Percentiles rank a stretch among this genome's conserved stretches.
These are phyloP conservation scores for Oikopleura dioica DNA, from an alignment of 23 tunicate species.

Conservation along the genomic window DNA sequence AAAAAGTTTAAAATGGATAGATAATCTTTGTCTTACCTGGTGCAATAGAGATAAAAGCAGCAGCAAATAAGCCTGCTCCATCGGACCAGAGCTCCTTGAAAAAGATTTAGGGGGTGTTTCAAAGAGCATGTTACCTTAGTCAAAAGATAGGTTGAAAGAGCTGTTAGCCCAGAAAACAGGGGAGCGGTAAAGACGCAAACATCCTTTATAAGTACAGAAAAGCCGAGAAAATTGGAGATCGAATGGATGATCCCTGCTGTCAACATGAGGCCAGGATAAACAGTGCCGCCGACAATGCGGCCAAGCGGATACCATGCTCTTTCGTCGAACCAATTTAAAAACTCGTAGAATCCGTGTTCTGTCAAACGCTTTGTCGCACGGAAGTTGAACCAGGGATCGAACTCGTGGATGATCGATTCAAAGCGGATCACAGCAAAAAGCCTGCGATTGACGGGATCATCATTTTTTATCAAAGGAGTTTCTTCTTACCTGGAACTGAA, in stretches of 20 bases:
- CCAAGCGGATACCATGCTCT: conserved; percentile 98
- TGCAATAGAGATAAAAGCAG: conserved; percentile 41
- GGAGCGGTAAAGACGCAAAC: conserved; percentile 94
- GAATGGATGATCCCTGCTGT: conserved; percentile 73
- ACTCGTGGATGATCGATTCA: conserved; percentile 90
- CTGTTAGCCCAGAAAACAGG: conserved; percentile 63
- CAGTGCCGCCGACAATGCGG: conserved; percentile 96
- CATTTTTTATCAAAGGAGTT: too few species aligned
- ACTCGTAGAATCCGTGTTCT: conserved; percentile 79
- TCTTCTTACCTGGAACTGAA: conserved; percentile 58
- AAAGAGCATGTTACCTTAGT: too few species aligned
- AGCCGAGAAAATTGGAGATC: conserved; percentile 36
- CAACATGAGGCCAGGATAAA: conserved; percentile 83
- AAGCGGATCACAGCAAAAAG: conserved; percentile 92
- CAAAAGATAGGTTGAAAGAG: conserved; percentile 53
- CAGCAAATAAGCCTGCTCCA: conserved; percentile 93
- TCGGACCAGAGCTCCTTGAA: conserved; percentile 62
- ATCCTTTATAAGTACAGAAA: conserved; percentile 73
- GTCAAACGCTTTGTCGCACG: conserved; percentile 72
- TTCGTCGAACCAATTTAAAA: conserved; percentile 97
- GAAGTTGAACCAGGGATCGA: conserved; percentile 96
- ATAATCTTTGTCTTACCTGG: too few species aligned
- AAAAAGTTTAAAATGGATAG: too few species aligned
- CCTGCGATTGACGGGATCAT: too few species aligned
- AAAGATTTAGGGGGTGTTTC: too few species aligned